Evolutionary conservation across 2,888 invertebrate species (phyloP).

Genomic region (Leucophora obtusa): DNA sequence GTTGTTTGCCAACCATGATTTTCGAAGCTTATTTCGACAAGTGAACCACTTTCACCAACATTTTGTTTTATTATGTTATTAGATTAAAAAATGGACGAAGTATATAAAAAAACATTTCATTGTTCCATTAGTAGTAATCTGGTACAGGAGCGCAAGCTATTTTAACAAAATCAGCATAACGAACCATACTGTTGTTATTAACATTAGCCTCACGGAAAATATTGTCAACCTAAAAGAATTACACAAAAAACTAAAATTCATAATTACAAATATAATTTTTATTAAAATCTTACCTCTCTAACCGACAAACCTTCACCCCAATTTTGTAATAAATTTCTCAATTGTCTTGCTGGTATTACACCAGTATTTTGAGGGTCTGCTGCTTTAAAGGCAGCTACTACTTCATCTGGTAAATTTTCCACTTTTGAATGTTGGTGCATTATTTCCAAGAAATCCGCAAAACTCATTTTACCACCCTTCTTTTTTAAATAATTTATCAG

Average conservation of each 20-base stretch:
- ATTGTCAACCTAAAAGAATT: constrained; percentile 84
- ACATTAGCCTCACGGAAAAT: constrained; percentile 95
- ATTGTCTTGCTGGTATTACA: constrained; percentile 88
- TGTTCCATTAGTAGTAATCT: constrained; percentile 87
- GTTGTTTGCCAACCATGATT: too few relatives aligned
- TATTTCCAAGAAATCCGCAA: constrained; percentile 96
- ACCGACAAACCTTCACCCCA: constrained; percentile 94
- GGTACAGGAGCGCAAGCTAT: constrained; percentile 95
- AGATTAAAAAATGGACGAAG: too few relatives aligned
- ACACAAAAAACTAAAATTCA: neutral
- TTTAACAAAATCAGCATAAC: constrained; percentile 95
- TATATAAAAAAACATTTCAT: too few relatives aligned
- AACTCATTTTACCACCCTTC: constrained; percentile 92
- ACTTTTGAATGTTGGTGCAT: constrained; percentile 92
- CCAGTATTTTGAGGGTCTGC: constrained; percentile 87
- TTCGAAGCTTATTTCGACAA: too few relatives aligned
- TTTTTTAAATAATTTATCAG: constrained; percentile 89
- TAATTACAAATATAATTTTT: neutral
- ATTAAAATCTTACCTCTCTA: constrained; percentile 81
- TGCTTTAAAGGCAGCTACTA: constrained; percentile 92
- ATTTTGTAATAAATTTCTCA: constrained; percentile 90
- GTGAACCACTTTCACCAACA: too few relatives aligned
- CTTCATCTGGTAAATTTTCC: constrained; percentile 81
- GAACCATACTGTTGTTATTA: constrained; percentile 86
- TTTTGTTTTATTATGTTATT: too few relatives aligned